phyloP scores from a whole-genome alignment of 2,888 invertebrate genomes.

The Euproctis similis region DNA sequence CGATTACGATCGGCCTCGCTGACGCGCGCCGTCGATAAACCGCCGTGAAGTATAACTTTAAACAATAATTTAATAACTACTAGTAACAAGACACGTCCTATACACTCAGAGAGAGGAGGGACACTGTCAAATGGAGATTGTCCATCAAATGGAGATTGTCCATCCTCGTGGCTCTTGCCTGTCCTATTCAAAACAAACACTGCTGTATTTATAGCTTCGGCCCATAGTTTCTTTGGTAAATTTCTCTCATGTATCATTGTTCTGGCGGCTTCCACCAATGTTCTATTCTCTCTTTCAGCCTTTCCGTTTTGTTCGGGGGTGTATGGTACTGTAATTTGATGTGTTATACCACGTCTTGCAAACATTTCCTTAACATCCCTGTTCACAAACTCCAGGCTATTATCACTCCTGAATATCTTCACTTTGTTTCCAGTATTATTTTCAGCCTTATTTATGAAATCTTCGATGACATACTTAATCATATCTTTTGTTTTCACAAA shows the following conservation, averaged over 20 bases:
- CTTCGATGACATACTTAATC: neutral
- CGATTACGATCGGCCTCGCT: no score
- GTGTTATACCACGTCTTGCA: no score
- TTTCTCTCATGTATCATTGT: slow-evolving; percentile 5
- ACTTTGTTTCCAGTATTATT: slow-evolving; percentile 3
- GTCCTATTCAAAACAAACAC: slow-evolving; percentile 6
- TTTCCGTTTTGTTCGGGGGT: slow-evolving; percentile 4
- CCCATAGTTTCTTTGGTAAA: no score
- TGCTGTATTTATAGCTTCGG: no score
- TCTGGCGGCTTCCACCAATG: slow-evolving; percentile 6
- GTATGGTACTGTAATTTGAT: slow-evolving; percentile 2
- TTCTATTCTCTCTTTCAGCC: slow-evolving; percentile 5
- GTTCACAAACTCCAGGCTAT: slow-evolving; percentile 2
- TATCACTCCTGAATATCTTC: slow-evolving; percentile 1
- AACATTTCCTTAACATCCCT: slow-evolving; percentile 2
- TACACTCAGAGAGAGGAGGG: no score
- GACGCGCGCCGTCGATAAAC: no score
- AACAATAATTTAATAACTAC: no score
- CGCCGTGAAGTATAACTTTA: no score
- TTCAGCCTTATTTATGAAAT: slow-evolving; percentile 2
- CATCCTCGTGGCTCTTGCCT: slow-evolving; percentile 1
- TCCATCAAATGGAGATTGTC: slow-evolving; percentile 10
- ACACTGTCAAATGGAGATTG: no score
- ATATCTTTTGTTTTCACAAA: neutral
- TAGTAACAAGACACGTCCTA: no score